Evolutionary conservation across 2,797 vertebrate genomes (phyloP).

Genomic region (Cyprinodon diabolis): DNA sequence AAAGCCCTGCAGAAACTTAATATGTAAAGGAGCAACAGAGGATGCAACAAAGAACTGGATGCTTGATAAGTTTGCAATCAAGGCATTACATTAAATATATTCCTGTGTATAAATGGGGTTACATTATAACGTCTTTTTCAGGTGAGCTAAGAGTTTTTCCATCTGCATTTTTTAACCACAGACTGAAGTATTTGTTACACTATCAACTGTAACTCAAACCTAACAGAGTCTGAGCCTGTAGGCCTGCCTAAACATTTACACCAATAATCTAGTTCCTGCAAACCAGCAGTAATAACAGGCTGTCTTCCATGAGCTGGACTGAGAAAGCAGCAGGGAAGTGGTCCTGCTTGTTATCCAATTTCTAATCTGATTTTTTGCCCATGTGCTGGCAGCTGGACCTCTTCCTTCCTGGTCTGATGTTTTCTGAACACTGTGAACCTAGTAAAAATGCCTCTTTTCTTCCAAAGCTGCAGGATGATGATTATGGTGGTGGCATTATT

Average conservation of each 20-base stretch:
- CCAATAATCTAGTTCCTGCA: slow-evolving; percentile 49
- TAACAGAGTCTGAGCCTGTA: slow-evolving; percentile 27
- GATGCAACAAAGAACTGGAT: background rate
- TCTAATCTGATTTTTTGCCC: slow-evolving; percentile 58
- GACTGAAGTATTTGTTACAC: slow-evolving; percentile 6
- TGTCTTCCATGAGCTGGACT: slow-evolving; percentile 26
- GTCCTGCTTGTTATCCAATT: slow-evolving; percentile 61
- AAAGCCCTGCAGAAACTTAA: too few species aligned
- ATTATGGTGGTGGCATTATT: background rate
- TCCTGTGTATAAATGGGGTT: slow-evolving; percentile 31
- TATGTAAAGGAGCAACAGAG: too few species aligned
- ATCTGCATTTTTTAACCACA: slow-evolving; percentile 57
- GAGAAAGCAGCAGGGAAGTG: slow-evolving; percentile 25
- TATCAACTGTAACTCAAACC: slow-evolving; percentile 41
- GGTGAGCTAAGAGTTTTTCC: slow-evolving; percentile 49
- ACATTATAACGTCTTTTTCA: slow-evolving; percentile 20
- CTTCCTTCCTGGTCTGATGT: slow-evolving; percentile 49
- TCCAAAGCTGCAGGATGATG: slow-evolving; percentile 1
- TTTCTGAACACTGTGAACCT: slow-evolving; percentile 5
- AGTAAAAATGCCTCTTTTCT: slow-evolving; percentile 13
- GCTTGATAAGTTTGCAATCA: background rate
- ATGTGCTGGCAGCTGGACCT: slow-evolving; percentile 44
- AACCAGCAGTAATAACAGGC: slow-evolving; percentile 56
- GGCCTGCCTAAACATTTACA: slow-evolving; percentile 47
- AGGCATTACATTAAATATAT: slow-evolving; percentile 19